Evolutionary conservation across 2,797 vertebrate genomes (phyloP).

Genomic region (Cercopithecus hamlyni): DNA sequence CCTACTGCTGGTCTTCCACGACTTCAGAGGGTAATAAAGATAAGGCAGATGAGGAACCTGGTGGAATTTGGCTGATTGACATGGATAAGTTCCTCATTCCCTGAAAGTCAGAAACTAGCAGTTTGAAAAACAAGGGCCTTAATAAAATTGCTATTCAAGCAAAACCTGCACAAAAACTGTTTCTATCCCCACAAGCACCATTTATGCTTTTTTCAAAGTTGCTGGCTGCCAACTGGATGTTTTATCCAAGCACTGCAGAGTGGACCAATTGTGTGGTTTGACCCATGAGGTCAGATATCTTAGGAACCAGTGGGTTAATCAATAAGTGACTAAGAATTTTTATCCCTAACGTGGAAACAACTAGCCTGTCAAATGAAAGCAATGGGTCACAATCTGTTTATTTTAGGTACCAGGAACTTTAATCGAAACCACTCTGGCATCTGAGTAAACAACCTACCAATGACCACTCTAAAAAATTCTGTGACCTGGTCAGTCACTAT

Average conservation of each 20-base stretch:
- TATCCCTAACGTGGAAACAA: neutral
- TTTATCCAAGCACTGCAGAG: neutral
- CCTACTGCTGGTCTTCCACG: neutral
- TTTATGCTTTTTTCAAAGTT: neutral
- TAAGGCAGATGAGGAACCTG: neutral
- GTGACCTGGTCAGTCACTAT: neutral
- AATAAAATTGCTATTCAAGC: neutral
- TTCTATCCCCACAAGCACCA: neutral
- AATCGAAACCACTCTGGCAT: neutral
- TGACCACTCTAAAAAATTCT: neutral
- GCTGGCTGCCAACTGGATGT: neutral
- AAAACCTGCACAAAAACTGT: neutral
- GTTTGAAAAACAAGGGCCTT: neutral
- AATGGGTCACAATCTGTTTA: neutral
- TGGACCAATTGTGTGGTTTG: neutral
- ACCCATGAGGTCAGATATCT: neutral
- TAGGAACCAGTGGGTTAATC: neutral
- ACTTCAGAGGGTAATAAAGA: neutral
- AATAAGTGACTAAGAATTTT: neutral
- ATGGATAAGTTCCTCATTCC: neutral
- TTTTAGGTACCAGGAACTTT: constrained; percentile 14
- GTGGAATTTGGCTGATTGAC: neutral
- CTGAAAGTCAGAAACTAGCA: neutral
- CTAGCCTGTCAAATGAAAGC: neutral
- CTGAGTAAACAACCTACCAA: neutral